These are phyloP conservation scores for Scotopteryx bipunctaria DNA, from an alignment of 2,888 invertebrate genomes.

Conservation along the genomic window DNA sequence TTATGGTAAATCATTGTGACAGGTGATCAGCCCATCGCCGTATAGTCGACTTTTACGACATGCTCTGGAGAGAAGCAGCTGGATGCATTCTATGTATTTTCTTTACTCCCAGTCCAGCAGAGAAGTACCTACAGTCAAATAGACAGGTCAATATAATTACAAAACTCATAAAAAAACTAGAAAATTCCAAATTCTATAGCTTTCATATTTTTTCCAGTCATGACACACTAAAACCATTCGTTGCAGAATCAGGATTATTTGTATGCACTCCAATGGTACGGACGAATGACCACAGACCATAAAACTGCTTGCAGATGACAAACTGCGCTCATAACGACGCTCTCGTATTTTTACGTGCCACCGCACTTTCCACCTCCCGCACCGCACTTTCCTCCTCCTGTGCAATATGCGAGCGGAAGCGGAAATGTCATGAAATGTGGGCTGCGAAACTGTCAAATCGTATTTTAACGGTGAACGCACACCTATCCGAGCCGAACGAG, in stretches of 20 bases:
- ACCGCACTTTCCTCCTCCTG: slow-evolving; percentile 52
- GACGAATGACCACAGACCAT: slow-evolving; percentile 55
- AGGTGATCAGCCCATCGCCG: too few species aligned
- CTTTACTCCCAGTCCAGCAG: too few species aligned
- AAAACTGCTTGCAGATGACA: slow-evolving; percentile 68
- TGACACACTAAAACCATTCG: slow-evolving; percentile 4
- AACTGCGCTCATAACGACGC: slow-evolving; percentile 60
- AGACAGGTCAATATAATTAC: too few species aligned
- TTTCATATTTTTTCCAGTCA: neutral
- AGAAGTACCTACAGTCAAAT: too few species aligned
- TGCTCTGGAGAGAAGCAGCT: too few species aligned
- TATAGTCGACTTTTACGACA: too few species aligned
- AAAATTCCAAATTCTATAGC: too few species aligned
- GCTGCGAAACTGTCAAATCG: slow-evolving; percentile 10
- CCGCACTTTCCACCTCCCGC: slow-evolving; percentile 56
- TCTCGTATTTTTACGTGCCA: slow-evolving; percentile 64
- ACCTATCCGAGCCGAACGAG: too few species aligned
- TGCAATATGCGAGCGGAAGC: slow-evolving; percentile 25
- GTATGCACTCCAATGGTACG: slow-evolving; percentile 37
- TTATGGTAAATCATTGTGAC: too few species aligned
- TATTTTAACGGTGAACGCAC: neutral
- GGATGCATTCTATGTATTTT: too few species aligned
- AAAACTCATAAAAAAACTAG: too few species aligned
- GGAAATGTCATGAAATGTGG: slow-evolving; percentile 17
- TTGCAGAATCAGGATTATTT: slow-evolving; percentile 41